phyloP scores from a whole-genome alignment of 2,113 vertebrate genomes.

The Etheostoma spectabile region DNA sequence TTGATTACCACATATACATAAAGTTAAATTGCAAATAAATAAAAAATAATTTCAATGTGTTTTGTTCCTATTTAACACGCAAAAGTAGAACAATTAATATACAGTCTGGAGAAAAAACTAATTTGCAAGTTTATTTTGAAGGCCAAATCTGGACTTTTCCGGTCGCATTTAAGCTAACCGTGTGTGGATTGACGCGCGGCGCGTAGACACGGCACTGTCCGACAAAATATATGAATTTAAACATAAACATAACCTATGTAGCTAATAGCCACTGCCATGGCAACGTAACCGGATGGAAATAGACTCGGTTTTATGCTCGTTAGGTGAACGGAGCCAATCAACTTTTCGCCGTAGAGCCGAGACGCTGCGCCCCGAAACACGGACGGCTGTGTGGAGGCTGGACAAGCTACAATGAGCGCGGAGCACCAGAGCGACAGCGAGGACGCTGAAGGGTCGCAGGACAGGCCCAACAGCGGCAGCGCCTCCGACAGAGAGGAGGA shows the following conservation, averaged over 20 bases:
- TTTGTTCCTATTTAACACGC: background rate
- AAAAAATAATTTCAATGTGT: accelerated
- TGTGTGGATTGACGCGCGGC: constrained; percentile 20
- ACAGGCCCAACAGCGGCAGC: constrained; percentile 68
- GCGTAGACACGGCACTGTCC: constrained; percentile 50
- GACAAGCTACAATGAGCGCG: constrained; percentile 83
- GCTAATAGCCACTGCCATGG: constrained; percentile 24
- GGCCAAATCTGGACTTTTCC: background rate
- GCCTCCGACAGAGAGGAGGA: constrained; percentile 70
- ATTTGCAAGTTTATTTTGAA: constrained; percentile 57
- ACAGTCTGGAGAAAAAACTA: background rate
- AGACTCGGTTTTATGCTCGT: constrained; percentile 34
- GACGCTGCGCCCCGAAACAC: constrained; percentile 35
- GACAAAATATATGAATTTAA: constrained; percentile 37
- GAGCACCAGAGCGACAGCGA: constrained; percentile 78
- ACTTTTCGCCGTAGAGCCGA: constrained; percentile 25
- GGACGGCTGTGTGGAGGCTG: constrained; percentile 45
- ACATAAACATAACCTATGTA: background rate
- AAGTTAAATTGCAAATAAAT: accelerated
- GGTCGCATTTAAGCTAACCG: background rate
- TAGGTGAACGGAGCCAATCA: constrained; percentile 34
- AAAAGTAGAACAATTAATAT: accelerated
- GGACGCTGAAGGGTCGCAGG: constrained; percentile 77
- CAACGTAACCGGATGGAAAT: constrained; percentile 4
- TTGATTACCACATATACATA: accelerated